Base-by-base conservation (phyloP, 2,888 invertebrate species). In the Smittia sp. region DNA sequence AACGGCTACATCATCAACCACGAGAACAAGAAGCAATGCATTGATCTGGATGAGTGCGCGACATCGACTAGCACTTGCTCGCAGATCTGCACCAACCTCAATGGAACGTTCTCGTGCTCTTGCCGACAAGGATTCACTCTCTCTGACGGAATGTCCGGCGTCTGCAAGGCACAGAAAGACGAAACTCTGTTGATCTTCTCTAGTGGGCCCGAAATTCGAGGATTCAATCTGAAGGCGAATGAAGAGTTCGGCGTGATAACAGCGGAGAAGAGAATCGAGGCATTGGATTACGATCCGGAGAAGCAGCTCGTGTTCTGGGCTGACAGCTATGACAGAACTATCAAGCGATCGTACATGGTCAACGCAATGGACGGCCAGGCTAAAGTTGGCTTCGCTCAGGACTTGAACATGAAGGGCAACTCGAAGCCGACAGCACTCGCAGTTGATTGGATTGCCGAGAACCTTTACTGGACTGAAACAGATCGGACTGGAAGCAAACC, bases 241-340 rank as follows among this genome's bases (percentile, higher is more conserved):
- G 89, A 92, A 76, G 90, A 91, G 79, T 83, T 88, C 75, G 91
- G 91, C 77, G 89, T 95, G 0, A 89, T 97, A 63, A 86, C 87
- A 0, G 88, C 92, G 11, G 96, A 97, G 80, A 93, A 93, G 80
- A 87, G 96, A 69, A 92, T 98, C 73, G 92, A 95, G 78, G 93
- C 95, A 0, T 84, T 99, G 69, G 98, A 98, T 81, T 94, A 93
- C 78, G 93, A 97, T 81, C 91, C 93, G 0, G 86, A 86, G 74
- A 84, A 85, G 22, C 92, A 94, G 79, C 92, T 95, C 80, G 85
- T 98, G 74, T 98, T 94, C 85, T 99, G 98, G 97, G 94, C 95
- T 0, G 98, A 98, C 80, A 92, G 92, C 76, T 91, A 92, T 78
- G 92, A 94, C 75, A 91, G 92, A 80, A 92, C 92, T 1, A 94